Evolutionary conservation across 2,797 vertebrate species (phyloP).

Genomic region (Myotis daubentonii): DNA sequence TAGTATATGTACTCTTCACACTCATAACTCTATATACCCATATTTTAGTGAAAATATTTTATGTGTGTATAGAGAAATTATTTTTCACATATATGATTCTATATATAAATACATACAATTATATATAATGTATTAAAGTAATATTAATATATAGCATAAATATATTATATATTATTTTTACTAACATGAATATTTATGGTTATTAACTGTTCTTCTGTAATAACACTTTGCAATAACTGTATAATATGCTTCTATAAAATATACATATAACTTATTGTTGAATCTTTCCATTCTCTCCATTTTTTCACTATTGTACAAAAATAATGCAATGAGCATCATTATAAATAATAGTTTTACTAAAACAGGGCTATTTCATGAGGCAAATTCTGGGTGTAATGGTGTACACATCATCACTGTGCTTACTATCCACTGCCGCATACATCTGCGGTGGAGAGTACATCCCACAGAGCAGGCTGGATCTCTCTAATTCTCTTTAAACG

Average conservation of each 20-base stretch:
- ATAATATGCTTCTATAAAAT: constrained; percentile 3
- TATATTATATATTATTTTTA: background rate
- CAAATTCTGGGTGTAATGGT: background rate
- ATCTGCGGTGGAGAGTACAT: background rate
- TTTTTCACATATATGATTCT: constrained; percentile 8
- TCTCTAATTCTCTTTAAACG: background rate
- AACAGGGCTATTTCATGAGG: background rate
- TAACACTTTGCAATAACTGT: constrained; percentile 8
- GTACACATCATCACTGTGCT: background rate
- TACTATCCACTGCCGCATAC: background rate
- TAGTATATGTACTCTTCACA: background rate
- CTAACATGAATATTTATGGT: background rate
- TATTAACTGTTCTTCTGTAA: background rate
- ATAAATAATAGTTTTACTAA: background rate
- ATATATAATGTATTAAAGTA: background rate
- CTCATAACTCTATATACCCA: background rate
- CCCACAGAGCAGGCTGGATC: background rate
- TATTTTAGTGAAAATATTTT: background rate
- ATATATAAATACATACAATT: background rate
- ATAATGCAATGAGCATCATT: background rate
- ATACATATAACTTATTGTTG: background rate
- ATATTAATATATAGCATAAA: background rate
- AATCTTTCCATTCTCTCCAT: background rate
- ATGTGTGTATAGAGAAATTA: background rate
- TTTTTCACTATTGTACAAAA: background rate